Base-by-base conservation (phyloP, 2,797 vertebrate genomes). In the Vireo griseus region DNA sequence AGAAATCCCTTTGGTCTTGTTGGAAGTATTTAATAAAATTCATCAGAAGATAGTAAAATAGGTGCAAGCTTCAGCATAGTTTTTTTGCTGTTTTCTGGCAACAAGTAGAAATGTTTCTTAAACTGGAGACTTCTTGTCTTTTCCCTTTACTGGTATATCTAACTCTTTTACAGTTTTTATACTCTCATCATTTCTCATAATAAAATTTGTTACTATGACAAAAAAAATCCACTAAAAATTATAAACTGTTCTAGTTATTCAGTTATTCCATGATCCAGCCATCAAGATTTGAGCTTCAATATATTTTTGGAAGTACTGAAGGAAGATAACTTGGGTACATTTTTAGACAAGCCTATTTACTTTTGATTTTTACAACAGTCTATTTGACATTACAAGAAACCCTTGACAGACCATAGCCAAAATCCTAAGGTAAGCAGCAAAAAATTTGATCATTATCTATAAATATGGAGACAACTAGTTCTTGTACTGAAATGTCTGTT, bases 281-380 rank as follows among this genome's bases (percentile, higher is more conserved):
- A 91, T 79, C 89, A 87, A 76, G 89, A 91, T 89, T 52, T 45
- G 79, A 91, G 45, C 61, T 77, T 92, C 72, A 65, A 58, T 37
- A 33, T 91, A 77, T 86, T 94, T 95, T 86, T 92, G 72, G 72
- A 94, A 88, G 65, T 29, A 91, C 29, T 54, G 35, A 92, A 74
- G 2, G 0, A 82, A 90, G 92, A 90, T 68, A 89, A 92, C 8
- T 47, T 50, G 45, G 42, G 61, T 62, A 80, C 62, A 54, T 88
- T 96, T 96, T 96, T 80, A 91, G 85, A 89, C 48, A 86, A 91
- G 72, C 3, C 25, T 92, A 77, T 83, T 92, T 86, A 55, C 35
- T 80, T 88, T 61, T 40, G 35, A 4, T 54, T 83, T 95, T 80
- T 93, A 45, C 40, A 92, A 85, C n/a, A 45, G 44, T 50, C 59